Percentiles rank a stretch among this genome's conserved stretches.
Evolutionary conservation across 2,797 vertebrate species (phyloP).

Genomic region (Anabacerthia variegaticeps): DNA sequence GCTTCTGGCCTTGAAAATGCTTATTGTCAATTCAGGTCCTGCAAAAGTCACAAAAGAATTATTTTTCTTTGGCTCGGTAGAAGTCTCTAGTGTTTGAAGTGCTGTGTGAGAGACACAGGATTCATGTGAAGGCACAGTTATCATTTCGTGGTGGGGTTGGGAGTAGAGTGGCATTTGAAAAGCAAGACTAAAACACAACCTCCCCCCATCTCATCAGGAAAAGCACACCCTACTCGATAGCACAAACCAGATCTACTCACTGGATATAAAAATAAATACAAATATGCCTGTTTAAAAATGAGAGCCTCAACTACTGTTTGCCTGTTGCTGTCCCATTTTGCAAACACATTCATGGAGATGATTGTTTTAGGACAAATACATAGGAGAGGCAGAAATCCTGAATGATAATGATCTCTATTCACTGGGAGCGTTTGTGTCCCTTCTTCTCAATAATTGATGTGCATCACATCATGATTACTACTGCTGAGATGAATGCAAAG

Average conservation of each 20-base stretch:
- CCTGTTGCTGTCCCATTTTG: background rate
- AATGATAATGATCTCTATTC: background rate
- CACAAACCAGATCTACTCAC: background rate
- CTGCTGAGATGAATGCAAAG: background rate
- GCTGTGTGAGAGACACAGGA: background rate
- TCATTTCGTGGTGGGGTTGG: background rate
- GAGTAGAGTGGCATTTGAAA: background rate
- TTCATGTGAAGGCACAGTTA: background rate
- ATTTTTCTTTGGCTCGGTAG: background rate
- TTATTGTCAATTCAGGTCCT: background rate
- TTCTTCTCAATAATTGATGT: background rate
- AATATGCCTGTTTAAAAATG: background rate
- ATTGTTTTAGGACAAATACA: background rate
- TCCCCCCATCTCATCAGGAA: background rate
- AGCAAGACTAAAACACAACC: background rate
- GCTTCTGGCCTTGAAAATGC: background rate
- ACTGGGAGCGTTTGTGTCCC: fast-evolving
- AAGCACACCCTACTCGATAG: fast-evolving
- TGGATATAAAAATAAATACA: background rate
- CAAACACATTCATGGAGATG: background rate
- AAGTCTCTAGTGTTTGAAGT: background rate
- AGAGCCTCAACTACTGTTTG: background rate
- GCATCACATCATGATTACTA: background rate
- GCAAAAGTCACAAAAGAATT: background rate
- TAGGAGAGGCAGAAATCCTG: background rate